phyloP scores from a whole-genome alignment of 2,113 vertebrate species.

The Anas platyrhynchos region DNA sequence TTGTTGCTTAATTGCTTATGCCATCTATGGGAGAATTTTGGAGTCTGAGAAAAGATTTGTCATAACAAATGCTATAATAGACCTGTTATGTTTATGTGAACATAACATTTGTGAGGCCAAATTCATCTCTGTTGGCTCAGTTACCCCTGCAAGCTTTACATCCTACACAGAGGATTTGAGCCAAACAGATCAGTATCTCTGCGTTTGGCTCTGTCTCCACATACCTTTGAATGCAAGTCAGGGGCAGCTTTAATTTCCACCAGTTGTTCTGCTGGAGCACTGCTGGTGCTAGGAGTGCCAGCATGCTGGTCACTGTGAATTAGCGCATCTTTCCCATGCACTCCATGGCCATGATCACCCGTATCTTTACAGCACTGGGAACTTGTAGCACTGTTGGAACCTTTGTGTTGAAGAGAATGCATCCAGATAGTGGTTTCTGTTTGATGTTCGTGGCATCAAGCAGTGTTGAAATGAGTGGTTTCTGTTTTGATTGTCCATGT shows the following conservation, averaged over 20 bases:
- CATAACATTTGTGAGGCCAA: fast-evolving
- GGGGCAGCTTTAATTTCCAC: not conserved
- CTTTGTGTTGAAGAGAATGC: not conserved
- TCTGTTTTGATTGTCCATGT: too few species aligned
- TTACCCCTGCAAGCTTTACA: not conserved
- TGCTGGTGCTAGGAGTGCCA: not conserved
- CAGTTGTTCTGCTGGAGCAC: fast-evolving
- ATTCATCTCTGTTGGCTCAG: not conserved
- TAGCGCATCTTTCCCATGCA: not conserved
- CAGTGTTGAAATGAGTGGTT: too few species aligned
- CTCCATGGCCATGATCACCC: too few species aligned
- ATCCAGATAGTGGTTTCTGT: not conserved
- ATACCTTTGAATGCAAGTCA: not conserved
- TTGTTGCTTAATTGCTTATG: not conserved
- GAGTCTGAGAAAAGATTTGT: not conserved
- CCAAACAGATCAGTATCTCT: not conserved
- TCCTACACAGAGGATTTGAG: fast-evolving
- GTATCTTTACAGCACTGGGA: not conserved
- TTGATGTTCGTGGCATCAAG: not conserved
- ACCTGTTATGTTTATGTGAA: not conserved
- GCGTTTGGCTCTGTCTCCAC: fast-evolving
- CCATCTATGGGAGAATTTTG: not conserved
- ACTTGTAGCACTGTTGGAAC: not conserved
- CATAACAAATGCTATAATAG: not conserved
- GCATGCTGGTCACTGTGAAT: not conserved